A percentile compares a stretch with the other conserved stretches of the same genome.
These are phyloP conservation scores for Hepsetus odoe DNA, from an alignment of 2,113 vertebrate genomes.

Conservation along the genomic window DNA sequence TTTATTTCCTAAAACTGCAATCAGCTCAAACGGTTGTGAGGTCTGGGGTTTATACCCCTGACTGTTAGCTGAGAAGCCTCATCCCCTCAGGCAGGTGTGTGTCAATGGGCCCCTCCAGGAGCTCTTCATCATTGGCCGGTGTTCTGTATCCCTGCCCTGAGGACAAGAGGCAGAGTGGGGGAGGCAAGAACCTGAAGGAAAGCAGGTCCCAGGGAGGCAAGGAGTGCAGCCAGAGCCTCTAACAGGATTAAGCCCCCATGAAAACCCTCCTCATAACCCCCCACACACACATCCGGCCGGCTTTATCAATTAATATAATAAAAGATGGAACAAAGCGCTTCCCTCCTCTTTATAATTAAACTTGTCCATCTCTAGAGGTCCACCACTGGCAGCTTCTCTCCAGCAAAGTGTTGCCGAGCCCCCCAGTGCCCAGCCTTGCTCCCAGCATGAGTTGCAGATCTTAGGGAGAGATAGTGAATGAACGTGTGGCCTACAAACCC, in stretches of 20 bases:
- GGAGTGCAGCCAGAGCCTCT: constrained; percentile 56
- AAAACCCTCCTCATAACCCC: constrained; percentile 59
- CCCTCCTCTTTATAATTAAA: constrained; percentile 77
- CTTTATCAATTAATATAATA: constrained; percentile 82
- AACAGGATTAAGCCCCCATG: constrained; percentile 74
- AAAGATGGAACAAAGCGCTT: constrained; percentile 79
- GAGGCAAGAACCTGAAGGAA: constrained; percentile 16
- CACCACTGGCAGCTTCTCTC: constrained; percentile 62
- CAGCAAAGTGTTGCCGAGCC: constrained; percentile 58
- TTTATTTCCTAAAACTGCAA: not conserved
- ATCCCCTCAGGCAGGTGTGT: constrained; percentile 46
- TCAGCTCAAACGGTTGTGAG: not conserved
- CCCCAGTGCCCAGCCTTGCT: constrained; percentile 18
- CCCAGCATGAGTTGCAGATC: constrained; percentile 29
- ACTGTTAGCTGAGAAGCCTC: not conserved
- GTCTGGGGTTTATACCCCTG: not conserved
- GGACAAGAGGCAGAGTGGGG: constrained; percentile 2
- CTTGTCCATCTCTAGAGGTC: constrained; percentile 72
- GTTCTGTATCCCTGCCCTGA: constrained; percentile 20
- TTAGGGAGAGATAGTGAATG: constrained; percentile 20
- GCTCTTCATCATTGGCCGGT: constrained; percentile 70
- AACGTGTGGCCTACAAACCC: constrained; percentile 26
- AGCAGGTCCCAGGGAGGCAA: constrained; percentile 14
- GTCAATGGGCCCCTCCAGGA: constrained; percentile 63
- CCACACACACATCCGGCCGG: constrained; percentile 50